phyloP scores from a whole-genome alignment of 2,888 invertebrate genomes.

The Hermaeophaga mercurialis region DNA sequence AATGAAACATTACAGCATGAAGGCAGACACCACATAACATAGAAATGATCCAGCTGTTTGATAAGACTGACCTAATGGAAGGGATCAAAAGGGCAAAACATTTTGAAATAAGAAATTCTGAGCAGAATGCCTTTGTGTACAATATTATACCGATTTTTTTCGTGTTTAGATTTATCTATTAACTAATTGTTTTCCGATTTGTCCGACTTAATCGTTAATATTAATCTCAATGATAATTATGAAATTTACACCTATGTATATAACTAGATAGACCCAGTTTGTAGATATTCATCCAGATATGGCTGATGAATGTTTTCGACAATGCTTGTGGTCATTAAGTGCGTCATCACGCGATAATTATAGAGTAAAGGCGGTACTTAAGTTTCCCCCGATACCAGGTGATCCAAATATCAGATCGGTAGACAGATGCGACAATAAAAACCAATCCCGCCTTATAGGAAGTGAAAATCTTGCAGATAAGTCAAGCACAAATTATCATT shows the following conservation, averaged over 20 bases:
- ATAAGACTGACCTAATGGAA: too few relatives aligned
- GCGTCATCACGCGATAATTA: conserved; percentile 18
- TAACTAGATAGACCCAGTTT: background rate
- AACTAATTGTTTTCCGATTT: too few relatives aligned
- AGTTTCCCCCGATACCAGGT: conserved; percentile 14
- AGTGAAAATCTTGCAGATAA: background rate
- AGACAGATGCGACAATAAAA: conserved; percentile 12
- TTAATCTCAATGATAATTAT: background rate
- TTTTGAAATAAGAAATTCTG: too few relatives aligned
- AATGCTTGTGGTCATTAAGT: conserved; percentile 10
- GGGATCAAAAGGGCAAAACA: too few relatives aligned
- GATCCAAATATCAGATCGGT: conserved; percentile 2
- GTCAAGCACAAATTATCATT: too few relatives aligned
- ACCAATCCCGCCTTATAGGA: background rate
- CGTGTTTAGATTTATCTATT: too few relatives aligned
- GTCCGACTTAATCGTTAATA: too few relatives aligned
- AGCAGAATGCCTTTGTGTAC: too few relatives aligned
- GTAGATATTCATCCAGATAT: conserved; percentile 12
- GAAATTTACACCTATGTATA: background rate
- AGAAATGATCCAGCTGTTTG: too few relatives aligned
- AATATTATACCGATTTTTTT: too few relatives aligned
- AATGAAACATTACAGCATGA: too few relatives aligned
- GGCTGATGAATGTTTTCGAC: conserved; percentile 13
- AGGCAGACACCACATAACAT: too few relatives aligned
- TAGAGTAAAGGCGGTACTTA: conserved; percentile 13